These are phyloP conservation scores for Phocoena sinus DNA, from an alignment of 2,113 vertebrate genomes.

Conservation along the genomic window DNA sequence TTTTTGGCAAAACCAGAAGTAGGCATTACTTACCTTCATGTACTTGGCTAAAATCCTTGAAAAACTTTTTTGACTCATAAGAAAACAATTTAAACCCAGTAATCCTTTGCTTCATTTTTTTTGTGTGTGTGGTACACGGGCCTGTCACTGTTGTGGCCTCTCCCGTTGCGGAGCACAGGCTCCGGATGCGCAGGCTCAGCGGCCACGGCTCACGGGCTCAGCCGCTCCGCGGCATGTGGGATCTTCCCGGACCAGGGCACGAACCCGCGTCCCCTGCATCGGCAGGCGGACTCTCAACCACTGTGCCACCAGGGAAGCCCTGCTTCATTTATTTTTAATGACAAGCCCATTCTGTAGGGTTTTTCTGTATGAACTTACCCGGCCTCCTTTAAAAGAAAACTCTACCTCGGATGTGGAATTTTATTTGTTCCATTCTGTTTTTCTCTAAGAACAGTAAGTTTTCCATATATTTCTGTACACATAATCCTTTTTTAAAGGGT, in stretches of 20 bases:
- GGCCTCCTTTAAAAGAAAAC: conserved; percentile 45
- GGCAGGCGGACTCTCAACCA: no score
- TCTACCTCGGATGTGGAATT: conserved; percentile 26
- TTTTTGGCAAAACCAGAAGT: neutral
- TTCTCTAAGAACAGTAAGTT: conserved; percentile 33
- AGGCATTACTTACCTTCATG: neutral
- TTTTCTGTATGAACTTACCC: conserved; percentile 45
- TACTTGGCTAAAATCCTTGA: conserved; percentile 3
- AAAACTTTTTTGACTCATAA: conserved; percentile 33
- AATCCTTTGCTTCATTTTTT: conserved; percentile 35
- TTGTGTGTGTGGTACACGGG: no score
- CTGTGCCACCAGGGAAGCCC: no score
- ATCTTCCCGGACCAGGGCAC: no score
- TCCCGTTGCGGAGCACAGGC: no score
- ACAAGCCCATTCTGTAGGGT: neutral
- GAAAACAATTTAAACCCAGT: conserved; percentile 43
- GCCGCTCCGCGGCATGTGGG: no score
- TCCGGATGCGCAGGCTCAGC: no score
- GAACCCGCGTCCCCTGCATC: no score
- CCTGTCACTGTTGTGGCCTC: no score
- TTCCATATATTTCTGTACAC: conserved; percentile 23
- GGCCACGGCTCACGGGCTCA: no score
- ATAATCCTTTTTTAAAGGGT: neutral
- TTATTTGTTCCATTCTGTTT: conserved; percentile 45
- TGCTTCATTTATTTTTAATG: conserved; percentile 51